Conservation (phyloP, 2,113 vertebrate species). For the Leucosticte australis region DNA sequence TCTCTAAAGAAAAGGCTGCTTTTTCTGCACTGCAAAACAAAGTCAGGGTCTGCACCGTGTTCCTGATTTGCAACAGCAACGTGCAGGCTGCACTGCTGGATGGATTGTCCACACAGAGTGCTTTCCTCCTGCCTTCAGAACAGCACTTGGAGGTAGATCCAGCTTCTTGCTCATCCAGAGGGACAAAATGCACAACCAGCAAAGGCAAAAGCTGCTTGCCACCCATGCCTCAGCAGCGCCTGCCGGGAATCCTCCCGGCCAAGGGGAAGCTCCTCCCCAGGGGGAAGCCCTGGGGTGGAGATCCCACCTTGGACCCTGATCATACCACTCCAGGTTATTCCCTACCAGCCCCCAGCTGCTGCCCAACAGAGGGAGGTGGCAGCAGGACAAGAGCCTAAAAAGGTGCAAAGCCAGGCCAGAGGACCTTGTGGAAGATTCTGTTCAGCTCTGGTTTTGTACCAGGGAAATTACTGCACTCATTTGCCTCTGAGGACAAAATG, state of each 20-base stretch:
- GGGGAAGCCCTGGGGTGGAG: neutral
- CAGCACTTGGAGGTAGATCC: neutral
- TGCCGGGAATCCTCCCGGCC: fast-evolving
- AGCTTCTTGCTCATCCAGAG: neutral
- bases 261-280: neutral
- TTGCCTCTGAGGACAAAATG: neutral
- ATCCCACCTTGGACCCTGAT: fast-evolving
- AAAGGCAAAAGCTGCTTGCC: neutral
- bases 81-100: fast-evolving
- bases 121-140: neutral
- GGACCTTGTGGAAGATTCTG: neutral
- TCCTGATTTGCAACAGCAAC: neutral
- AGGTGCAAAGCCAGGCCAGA: neutral
- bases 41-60: fast-evolving
- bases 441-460: neutral
- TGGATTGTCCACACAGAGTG: fast-evolving
- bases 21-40: neutral
- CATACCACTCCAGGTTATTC: neutral
- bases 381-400: neutral
- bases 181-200: neutral
- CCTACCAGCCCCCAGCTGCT: neutral
- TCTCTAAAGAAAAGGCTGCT: neutral
- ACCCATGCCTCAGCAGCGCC: fast-evolving
- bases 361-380: neutral
- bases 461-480: neutral